Conservation (phyloP, 2,113 vertebrate species). For the Eptatretus burgeri region DNA sequence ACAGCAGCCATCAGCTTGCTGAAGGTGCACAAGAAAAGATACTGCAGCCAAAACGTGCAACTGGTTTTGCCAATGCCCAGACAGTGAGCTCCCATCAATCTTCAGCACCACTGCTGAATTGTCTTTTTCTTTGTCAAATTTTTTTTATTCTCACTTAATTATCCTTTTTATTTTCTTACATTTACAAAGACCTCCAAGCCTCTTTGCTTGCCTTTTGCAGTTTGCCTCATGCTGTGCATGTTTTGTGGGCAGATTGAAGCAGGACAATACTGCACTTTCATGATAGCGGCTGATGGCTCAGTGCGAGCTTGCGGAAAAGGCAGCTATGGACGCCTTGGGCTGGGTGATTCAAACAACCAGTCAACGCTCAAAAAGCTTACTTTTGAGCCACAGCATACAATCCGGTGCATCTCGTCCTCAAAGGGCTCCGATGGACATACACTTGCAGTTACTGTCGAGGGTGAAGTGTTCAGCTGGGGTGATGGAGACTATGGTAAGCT, state of each 20-base stretch:
- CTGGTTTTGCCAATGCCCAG: constrained; percentile 43
- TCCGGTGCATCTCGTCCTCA: constrained; percentile 43
- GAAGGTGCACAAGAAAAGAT: constrained; percentile 51
- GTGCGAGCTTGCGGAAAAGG: constrained; percentile 46
- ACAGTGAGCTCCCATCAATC: constrained; percentile 26
- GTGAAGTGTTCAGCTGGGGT: constrained; percentile 50
- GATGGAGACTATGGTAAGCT: constrained; percentile 45
- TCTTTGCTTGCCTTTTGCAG: neutral
- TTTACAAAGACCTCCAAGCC: constrained; percentile 8
- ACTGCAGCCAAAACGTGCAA: constrained; percentile 35
- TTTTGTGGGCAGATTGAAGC: constrained; percentile 31
- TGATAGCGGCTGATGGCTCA: constrained; percentile 40
- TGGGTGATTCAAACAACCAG: constrained; percentile 47
- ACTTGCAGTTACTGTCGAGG: constrained; percentile 39
- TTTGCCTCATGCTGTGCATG: constrained; percentile 6
- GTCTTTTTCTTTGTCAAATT: constrained; percentile 6
- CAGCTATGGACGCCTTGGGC: constrained; percentile 36
- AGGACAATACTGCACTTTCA: constrained; percentile 45
- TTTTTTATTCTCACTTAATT: constrained; percentile 9
- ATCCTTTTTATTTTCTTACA: constrained; percentile 7
- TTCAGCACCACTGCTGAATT: neutral
- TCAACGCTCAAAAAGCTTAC: constrained; percentile 47
- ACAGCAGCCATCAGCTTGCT: constrained; percentile 43
- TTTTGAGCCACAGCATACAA: constrained; percentile 40
- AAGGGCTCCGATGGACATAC: constrained; percentile 52